Conservation (phyloP, 2,888 invertebrate genomes). For the Eupithecia tripunctaria region DNA sequence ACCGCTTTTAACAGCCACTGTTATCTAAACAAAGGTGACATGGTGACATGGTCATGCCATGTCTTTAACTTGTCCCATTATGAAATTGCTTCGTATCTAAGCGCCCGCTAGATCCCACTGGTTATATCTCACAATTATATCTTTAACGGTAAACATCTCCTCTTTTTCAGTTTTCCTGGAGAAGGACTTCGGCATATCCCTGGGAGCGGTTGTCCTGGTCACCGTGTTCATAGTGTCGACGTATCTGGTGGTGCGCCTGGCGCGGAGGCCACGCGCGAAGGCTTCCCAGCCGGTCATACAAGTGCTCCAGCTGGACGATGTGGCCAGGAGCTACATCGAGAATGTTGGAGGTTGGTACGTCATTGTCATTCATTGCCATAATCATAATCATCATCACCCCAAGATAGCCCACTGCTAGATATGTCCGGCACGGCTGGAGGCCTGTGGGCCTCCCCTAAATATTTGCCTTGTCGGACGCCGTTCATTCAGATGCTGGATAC, state of each 20-base stretch:
- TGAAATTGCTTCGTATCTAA: too few species aligned
- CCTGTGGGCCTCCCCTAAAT: too few species aligned
- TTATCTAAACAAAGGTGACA: background rate
- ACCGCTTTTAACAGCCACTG: background rate
- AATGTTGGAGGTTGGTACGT: constrained; percentile 69
- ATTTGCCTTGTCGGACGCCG: too few species aligned
- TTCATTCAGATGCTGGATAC: too few species aligned
- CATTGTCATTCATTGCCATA: constrained; percentile 24
- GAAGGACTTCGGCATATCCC: constrained; percentile 73
- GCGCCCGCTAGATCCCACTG: background rate
- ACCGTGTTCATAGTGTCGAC: constrained; percentile 70
- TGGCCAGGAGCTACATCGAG: constrained; percentile 74
- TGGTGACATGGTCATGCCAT: too few species aligned
- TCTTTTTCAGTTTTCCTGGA: constrained; percentile 65
- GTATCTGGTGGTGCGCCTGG: constrained; percentile 60
- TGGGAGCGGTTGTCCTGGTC: constrained; percentile 70
- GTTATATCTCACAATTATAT: background rate
- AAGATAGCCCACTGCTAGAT: too few species aligned
- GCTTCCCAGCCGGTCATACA: constrained; percentile 72
- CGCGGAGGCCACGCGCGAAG: constrained; percentile 65
- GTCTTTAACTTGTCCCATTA: too few species aligned
- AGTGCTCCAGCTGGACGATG: constrained; percentile 75
- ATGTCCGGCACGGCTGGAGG: too few species aligned
- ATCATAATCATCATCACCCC: background rate
- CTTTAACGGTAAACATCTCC: background rate